phyloP scores from a whole-genome alignment of 37 sponge, comb jelly and placozoan genomes.

The Chondrilla cf. caribensis region DNA sequence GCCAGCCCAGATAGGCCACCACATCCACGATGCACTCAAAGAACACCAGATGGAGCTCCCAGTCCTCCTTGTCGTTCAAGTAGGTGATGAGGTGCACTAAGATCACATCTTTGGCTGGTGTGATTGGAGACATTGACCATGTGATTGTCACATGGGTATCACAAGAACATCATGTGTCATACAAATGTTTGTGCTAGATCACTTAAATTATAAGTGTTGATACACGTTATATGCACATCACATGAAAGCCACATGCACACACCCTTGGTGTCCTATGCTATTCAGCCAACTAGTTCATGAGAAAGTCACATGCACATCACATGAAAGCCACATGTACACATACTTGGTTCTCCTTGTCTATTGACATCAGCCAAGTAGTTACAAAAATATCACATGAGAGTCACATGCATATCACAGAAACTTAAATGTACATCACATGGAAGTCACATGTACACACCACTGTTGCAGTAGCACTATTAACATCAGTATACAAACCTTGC shows the following conservation, averaged over 20 bases:
- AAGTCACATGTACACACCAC: neutral
- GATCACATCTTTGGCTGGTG: constrained; percentile 88
- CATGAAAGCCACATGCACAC: neutral
- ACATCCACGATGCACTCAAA: constrained; percentile 90
- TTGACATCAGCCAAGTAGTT: no score
- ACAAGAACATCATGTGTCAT: neutral
- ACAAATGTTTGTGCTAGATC: no score
- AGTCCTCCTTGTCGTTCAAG: constrained; percentile 95
- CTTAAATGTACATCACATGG: no score
- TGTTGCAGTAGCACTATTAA: neutral
- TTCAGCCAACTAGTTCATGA: no score
- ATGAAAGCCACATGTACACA: no score
- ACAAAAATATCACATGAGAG: no score
- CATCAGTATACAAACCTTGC: constrained; percentile 69
- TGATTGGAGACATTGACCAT: no score
- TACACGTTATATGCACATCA: no score
- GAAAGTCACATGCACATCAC: no score
- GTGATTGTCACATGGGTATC: neutral
- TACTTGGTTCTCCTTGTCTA: no score
- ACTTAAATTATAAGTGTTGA: no score
- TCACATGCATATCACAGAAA: no score
- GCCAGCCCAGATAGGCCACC: constrained; percentile 79
- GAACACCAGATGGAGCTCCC: constrained; percentile 91
- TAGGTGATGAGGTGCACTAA: constrained; percentile 97
- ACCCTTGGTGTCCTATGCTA: neutral